Evolutionary conservation across 2,888 invertebrate species (phyloP).

Genomic region (Drosophila cognata): DNA sequence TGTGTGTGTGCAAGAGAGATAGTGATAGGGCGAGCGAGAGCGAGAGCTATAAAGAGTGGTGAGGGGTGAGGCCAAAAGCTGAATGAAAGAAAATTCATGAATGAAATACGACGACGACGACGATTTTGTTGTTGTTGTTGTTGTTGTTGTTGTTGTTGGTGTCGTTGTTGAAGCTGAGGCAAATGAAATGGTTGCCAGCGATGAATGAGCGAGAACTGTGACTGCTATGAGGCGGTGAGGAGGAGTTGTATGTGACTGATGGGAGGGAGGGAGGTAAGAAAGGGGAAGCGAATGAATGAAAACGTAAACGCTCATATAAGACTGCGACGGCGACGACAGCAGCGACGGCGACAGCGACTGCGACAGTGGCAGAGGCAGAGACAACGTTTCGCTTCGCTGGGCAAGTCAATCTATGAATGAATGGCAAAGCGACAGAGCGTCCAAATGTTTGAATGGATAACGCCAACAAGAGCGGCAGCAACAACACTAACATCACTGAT

Average conservation of each 20-base stretch:
- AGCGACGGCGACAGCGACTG: slow-evolving; percentile 22
- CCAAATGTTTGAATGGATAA: slow-evolving; percentile 68
- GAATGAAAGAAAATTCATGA: slow-evolving; percentile 81
- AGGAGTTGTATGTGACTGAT: slow-evolving; percentile 6
- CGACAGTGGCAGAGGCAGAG: slow-evolving; percentile 20
- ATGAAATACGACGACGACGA: slow-evolving; percentile 71
- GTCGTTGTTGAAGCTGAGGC: slow-evolving; percentile 32
- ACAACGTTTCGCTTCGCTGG: slow-evolving; percentile 57
- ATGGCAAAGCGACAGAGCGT: slow-evolving; percentile 73
- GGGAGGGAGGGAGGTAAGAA: slow-evolving; percentile 20
- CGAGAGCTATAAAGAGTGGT: slow-evolving; percentile 7
- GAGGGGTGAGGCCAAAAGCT: slow-evolving; percentile 49
- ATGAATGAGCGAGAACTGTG: slow-evolving; percentile 43
- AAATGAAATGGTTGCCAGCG: slow-evolving; percentile 43
- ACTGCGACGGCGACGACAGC: slow-evolving; percentile 29
- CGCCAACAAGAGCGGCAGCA: slow-evolving; percentile 27
- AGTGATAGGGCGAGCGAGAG: slow-evolving; percentile 4
- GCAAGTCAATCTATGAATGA: slow-evolving; percentile 76
- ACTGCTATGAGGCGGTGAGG: slow-evolving; percentile 19
- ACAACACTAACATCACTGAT: slow-evolving; percentile 44
- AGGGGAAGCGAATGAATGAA: slow-evolving; percentile 62
- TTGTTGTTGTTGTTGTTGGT: background rate
- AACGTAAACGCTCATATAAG: slow-evolving; percentile 71
- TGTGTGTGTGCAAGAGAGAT: slow-evolving; percentile 8
- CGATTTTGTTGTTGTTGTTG: background rate